Evolutionary conservation across 2,113 vertebrate species (phyloP).

Genomic region (Anguilla japonica): DNA sequence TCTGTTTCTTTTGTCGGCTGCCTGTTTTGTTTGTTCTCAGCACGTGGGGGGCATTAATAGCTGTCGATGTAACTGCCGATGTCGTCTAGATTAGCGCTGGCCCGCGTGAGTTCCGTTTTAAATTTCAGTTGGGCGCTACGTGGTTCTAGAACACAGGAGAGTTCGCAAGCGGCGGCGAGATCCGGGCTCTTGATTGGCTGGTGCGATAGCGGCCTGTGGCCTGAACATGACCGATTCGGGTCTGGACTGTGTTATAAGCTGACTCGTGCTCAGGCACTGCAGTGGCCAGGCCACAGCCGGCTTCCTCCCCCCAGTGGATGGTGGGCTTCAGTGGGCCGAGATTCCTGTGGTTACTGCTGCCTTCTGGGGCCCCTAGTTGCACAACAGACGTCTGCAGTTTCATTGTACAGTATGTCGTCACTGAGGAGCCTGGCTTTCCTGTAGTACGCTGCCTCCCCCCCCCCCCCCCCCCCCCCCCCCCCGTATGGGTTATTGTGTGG

Average conservation of each 20-base stretch:
- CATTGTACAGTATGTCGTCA: too few relatives aligned
- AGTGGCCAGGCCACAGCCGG: too few relatives aligned
- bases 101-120: not conserved
- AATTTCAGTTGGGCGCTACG: not conserved
- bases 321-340: not conserved
- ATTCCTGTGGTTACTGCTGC: too few relatives aligned
- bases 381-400: too few relatives aligned
- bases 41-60: not conserved
- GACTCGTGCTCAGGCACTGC: too few relatives aligned
- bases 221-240: too few relatives aligned
- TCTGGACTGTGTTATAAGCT: too few relatives aligned
- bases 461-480: too few relatives aligned
- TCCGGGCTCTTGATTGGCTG: not conserved
- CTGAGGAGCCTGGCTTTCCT: not conserved
- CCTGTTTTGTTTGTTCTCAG: not conserved
- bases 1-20: not conserved
- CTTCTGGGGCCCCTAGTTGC: too few relatives aligned
- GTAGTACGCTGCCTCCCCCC: too few relatives aligned
- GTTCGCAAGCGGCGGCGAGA: too few relatives aligned
- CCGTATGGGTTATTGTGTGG: not conserved
- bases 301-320: not conserved
- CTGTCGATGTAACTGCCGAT: not conserved
- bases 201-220: not conserved
- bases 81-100: not conserved
- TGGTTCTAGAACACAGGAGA: not conserved